Conservation (phyloP, 2,888 invertebrate genomes). For the Hecatera dysodea region DNA sequence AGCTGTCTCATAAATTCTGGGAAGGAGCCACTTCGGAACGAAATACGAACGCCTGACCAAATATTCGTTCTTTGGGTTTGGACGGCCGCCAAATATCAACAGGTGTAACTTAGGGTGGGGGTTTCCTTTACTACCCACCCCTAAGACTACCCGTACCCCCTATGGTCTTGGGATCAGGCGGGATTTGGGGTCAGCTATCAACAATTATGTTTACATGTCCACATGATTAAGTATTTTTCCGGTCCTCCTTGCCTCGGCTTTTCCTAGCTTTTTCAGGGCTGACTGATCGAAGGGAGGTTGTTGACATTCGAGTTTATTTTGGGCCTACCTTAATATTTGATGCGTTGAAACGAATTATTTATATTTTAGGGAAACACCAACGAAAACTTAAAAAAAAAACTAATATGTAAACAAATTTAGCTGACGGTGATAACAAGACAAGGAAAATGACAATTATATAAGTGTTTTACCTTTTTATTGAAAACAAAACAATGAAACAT, state of each 20-base stretch:
- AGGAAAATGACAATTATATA: slow-evolving; percentile 18
- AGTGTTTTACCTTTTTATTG: slow-evolving; percentile 27
- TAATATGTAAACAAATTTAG: neutral
- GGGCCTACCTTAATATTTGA: neutral
- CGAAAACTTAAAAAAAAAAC: neutral
- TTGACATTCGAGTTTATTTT: slow-evolving; percentile 24
- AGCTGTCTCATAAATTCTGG: slow-evolving; percentile 78
- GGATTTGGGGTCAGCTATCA: slow-evolving; percentile 40
- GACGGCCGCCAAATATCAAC: slow-evolving; percentile 76
- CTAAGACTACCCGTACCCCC: neutral
- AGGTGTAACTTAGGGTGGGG: slow-evolving; percentile 63
- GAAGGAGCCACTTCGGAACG: slow-evolving; percentile 68
- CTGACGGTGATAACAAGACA: neutral
- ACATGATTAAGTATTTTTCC: slow-evolving; percentile 54
- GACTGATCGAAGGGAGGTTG: slow-evolving; percentile 18
- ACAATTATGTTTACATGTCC: slow-evolving; percentile 51
- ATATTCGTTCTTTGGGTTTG: slow-evolving; percentile 72
- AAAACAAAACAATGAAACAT: slow-evolving; percentile 10
- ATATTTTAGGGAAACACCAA: neutral
- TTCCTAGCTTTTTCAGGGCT: slow-evolving; percentile 22
- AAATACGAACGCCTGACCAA: slow-evolving; percentile 69
- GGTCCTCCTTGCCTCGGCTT: slow-evolving; percentile 3
- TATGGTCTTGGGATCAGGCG: slow-evolving; percentile 27
- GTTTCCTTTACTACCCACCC: slow-evolving; percentile 11
- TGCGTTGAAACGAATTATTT: neutral